Base-by-base conservation (phyloP, 2,888 invertebrate species). In the Pocota personata region DNA sequence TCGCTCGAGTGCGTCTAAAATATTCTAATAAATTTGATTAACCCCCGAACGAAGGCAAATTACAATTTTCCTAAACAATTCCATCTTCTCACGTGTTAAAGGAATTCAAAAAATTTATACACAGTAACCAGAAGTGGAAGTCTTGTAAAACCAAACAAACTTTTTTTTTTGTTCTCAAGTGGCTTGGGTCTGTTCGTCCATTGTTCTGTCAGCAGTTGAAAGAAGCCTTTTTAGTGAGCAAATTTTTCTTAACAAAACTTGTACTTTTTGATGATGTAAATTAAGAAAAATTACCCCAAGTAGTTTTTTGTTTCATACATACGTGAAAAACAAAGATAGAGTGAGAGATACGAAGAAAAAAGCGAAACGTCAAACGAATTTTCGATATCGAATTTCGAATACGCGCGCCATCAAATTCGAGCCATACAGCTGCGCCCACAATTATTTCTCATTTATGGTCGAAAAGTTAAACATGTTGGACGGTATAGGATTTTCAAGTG, bases 381-480 rank as follows among this genome's bases (percentile, higher is more conserved):
- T 6, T 37, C 35, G 10, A 37, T 10, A n/a, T 66, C 66, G 66
- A 69, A 46, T 8, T 35, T 76, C 48, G 48, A 58, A 57, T 55
- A 35, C 43, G 37, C 67, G 60, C 77, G 67, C 67, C 58, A 37
- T 8, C 16, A 2, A 8, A 1, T 12, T 6, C 50, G 19, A 8
- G 14, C 16, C 12, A 30, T 8, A 58, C 71, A 67, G 60, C 72
- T 66, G 37, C 14, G 57, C 55, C 71, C 52, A 16, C 55, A 35
- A 50, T 35, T 43, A 37, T 37, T 57, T 37, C 24, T 84, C 84
- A 84, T 80, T 84, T 50, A 43, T 32, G 1, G 37, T 55, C 58
- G 64, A 80, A 84, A 71, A 79, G 52, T 60, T 58, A 48, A 84
- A 75, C 19, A 84, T 76, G 84, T 52, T 76, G 64, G 64, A 73